Percentiles rank a stretch among this genome's conserved stretches.
These are phyloP conservation scores for Oligia strigilis DNA, from an alignment of 2,888 invertebrate genomes.

Conservation along the genomic window DNA sequence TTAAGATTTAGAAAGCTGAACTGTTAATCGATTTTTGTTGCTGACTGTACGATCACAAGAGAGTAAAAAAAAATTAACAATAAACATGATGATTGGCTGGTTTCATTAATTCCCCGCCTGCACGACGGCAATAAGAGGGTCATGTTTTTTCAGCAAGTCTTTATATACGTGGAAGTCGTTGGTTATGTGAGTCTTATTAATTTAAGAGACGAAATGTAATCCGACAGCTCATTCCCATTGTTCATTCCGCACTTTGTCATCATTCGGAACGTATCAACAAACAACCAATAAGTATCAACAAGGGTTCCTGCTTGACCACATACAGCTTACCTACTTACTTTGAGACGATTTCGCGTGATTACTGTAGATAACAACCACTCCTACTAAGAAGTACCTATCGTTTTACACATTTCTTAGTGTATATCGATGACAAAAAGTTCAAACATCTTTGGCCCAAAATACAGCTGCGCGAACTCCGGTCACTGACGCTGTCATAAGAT, in stretches of 20 bases:
- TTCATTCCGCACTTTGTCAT: constrained; percentile 35
- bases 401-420: background rate
- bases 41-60: background rate
- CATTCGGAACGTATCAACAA: constrained; percentile 25
- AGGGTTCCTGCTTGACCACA: background rate
- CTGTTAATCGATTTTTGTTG: background rate
- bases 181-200: constrained; percentile 23
- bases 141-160: background rate
- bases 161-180: background rate
- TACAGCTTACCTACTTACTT: background rate
- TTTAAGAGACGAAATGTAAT: constrained; percentile 11
- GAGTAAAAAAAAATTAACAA: background rate
- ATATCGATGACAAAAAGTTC: background rate
- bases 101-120: background rate
- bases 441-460: background rate
- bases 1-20: background rate
- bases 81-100: background rate
- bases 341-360: background rate
- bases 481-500: too few species aligned
- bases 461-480: background rate
- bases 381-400: too few species aligned
- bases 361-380: background rate
- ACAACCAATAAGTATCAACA: constrained; percentile 43
- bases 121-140: background rate
- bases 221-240: constrained; percentile 18